These are phyloP conservation scores for Ciconia maguari DNA, from an alignment of 2,113 vertebrate genomes.

Conservation along the genomic window DNA sequence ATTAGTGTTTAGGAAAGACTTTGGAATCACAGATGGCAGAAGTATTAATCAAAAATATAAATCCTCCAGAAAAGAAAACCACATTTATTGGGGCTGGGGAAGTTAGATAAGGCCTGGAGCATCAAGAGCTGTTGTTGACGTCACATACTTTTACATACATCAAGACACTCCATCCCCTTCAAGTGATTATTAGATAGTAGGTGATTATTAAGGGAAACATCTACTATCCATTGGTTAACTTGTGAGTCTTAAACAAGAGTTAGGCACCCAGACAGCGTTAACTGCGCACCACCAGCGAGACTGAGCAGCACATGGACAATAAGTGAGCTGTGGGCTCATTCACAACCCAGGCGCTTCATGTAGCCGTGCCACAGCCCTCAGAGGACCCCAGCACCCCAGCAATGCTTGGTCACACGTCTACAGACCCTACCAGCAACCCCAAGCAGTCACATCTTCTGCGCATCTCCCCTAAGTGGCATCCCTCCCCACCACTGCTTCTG, in stretches of 20 bases:
- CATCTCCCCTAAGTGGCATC: neutral
- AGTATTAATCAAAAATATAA: neutral
- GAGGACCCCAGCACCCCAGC: accelerated
- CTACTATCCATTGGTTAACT: neutral
- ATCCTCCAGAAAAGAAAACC: neutral
- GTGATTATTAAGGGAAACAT: neutral
- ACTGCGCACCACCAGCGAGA: neutral
- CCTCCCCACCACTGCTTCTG: accelerated
- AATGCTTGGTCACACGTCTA: accelerated
- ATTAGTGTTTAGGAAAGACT: neutral
- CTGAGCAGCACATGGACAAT: accelerated
- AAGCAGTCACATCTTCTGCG: accelerated
- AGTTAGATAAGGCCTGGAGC: neutral
- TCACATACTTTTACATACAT: neutral
- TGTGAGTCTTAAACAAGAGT: neutral
- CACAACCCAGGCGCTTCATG: accelerated
- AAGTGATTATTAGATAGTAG: neutral
- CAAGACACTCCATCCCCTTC: neutral
- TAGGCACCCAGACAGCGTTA: neutral
- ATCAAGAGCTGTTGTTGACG: neutral
- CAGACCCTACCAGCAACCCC: no score
- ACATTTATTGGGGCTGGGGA: neutral
- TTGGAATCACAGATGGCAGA: neutral
- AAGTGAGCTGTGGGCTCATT: neutral
- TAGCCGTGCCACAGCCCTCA: no score